These are phyloP conservation scores for Drosophila subobscura DNA, from an alignment of 1,140 invertebrate genomes.

Conservation along the genomic window DNA sequence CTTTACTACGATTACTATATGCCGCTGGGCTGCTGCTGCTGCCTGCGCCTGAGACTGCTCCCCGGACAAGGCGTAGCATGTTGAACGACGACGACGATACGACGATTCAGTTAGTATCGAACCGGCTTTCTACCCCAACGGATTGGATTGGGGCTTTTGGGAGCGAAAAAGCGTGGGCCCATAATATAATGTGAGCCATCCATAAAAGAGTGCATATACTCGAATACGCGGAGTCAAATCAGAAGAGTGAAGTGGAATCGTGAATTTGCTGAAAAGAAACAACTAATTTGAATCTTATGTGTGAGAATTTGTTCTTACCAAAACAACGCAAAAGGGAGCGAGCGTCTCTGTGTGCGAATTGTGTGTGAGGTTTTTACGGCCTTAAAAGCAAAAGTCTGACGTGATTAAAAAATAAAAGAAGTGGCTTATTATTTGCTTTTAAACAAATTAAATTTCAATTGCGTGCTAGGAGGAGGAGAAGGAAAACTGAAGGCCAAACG, in stretches of 20 bases:
- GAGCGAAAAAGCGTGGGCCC: slow-evolving; percentile 47
- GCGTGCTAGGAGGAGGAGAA: slow-evolving; percentile 20
- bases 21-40: slow-evolving; percentile 26
- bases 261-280: slow-evolving; percentile 31
- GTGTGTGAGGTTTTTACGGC: slow-evolving; percentile 20
- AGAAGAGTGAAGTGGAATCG: slow-evolving; percentile 38
- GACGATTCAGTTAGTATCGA: slow-evolving; percentile 73
- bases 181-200: slow-evolving; percentile 43
- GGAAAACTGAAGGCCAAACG: slow-evolving; percentile 56
- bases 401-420: slow-evolving; percentile 43
- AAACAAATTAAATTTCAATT: slow-evolving; percentile 66
- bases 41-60: slow-evolving; percentile 31
- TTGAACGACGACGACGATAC: slow-evolving; percentile 37
- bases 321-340: slow-evolving; percentile 1
- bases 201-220: slow-evolving; percentile 3
- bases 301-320: slow-evolving; percentile 35
- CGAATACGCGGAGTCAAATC: too few species aligned
- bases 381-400: slow-evolving; percentile 27
- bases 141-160: slow-evolving; percentile 61
- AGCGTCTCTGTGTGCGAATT: slow-evolving; percentile 22
- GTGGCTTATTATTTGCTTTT: slow-evolving; percentile 49
- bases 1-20: slow-evolving; percentile 77
- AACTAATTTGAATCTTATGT: slow-evolving; percentile 29
- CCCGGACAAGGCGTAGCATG: slow-evolving; percentile 70
- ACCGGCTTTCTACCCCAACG: slow-evolving; percentile 83